These are phyloP conservation scores for Mionectes macconnelli DNA, from an alignment of 2,113 vertebrate genomes.

Conservation along the genomic window DNA sequence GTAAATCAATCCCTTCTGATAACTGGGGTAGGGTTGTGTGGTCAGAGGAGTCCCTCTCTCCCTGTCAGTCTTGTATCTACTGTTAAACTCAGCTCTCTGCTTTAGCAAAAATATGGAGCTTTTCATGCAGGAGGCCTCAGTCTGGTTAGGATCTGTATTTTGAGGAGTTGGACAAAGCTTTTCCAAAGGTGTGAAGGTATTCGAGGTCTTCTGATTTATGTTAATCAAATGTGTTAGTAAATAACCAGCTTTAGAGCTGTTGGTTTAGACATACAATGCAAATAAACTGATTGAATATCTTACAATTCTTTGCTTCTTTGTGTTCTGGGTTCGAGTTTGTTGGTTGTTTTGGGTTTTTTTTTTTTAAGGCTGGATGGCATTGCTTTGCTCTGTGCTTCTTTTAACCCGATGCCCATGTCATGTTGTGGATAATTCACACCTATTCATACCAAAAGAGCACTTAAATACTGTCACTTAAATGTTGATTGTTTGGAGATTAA, in stretches of 20 bases:
- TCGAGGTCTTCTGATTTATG: background rate
- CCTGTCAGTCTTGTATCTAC: accelerated
- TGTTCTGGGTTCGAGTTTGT: background rate
- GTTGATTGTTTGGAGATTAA: constrained; percentile 27
- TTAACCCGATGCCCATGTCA: background rate
- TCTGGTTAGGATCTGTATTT: background rate
- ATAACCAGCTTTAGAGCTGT: background rate
- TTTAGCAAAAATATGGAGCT: background rate
- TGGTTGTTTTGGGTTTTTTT: background rate
- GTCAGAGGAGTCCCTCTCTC: background rate
- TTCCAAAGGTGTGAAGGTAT: background rate
- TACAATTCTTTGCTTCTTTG: background rate
- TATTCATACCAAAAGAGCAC: constrained; percentile 18
- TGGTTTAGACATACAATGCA: background rate
- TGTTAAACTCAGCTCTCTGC: background rate
- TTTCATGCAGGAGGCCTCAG: accelerated
- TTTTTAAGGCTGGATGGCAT: background rate
- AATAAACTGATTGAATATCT: background rate
- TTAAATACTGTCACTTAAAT: constrained; percentile 47
- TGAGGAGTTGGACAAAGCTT: background rate
- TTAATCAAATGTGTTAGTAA: background rate
- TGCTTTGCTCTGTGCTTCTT: background rate
- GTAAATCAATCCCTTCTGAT: background rate
- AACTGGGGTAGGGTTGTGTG: background rate
- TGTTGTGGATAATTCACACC: constrained; percentile 2